A percentile compares a stretch with the other conserved stretches of the same genome.
Conservation (phyloP, 1,140 invertebrate genomes). For the Drosophila pallidifrons region DNA sequence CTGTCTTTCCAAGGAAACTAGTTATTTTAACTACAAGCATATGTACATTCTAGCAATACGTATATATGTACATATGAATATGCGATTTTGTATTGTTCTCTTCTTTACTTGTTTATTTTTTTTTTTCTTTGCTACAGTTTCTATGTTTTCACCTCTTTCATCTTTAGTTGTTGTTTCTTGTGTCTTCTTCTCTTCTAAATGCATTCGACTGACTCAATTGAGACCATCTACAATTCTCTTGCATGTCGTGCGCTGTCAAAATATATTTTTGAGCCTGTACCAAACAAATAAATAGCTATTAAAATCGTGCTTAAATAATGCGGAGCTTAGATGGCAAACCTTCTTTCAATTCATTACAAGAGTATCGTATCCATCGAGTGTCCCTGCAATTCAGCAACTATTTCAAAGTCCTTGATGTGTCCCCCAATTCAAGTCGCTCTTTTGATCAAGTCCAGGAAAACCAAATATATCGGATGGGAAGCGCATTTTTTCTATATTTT, state of each 20-base stretch:
- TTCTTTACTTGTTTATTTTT: slow-evolving; percentile 50
- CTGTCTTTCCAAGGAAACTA: slow-evolving; percentile 46
- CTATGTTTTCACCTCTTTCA: slow-evolving; percentile 38
- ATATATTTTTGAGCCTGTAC: not conserved
- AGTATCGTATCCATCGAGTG: slow-evolving; percentile 31
- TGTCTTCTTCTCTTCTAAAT: slow-evolving; percentile 1
- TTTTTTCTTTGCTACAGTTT: slow-evolving; percentile 58
- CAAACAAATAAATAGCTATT: not conserved
- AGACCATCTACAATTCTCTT: slow-evolving; percentile 11
- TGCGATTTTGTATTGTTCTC: not conserved
- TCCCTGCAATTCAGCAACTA: slow-evolving; percentile 56
- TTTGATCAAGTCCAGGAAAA: not conserved
- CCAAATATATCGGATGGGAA: slow-evolving; percentile 44
- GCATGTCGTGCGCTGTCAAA: slow-evolving; percentile 29
- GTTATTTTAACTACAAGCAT: slow-evolving; percentile 40
- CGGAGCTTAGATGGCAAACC: not conserved
- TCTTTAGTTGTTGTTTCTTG: slow-evolving; percentile 18
- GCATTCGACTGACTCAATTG: slow-evolving; percentile 11
- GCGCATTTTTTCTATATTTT: slow-evolving; percentile 45
- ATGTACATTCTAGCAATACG: slow-evolving; percentile 13
- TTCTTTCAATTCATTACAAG: slow-evolving; percentile 65
- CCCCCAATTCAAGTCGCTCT: slow-evolving; percentile 3
- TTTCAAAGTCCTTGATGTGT: slow-evolving; percentile 22
- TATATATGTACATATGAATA: slow-evolving; percentile 69
- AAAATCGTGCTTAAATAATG: slow-evolving; percentile 13